These are phyloP conservation scores for Drosophila eugracilis DNA, from an alignment of 1,140 invertebrate genomes.

Conservation along the genomic window DNA sequence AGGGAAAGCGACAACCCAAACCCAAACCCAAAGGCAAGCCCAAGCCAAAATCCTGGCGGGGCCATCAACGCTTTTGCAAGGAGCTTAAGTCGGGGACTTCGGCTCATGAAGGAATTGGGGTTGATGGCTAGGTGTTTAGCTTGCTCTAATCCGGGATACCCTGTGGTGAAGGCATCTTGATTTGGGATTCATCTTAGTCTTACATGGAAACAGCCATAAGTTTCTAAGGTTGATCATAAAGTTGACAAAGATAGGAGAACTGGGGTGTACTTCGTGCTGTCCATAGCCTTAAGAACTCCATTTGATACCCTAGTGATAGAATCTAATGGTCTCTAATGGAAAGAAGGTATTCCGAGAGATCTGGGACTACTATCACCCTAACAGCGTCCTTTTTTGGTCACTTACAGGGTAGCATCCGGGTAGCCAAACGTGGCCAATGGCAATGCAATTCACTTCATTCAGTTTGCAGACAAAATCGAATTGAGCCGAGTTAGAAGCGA, in stretches of 20 bases:
- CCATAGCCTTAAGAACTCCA: no score
- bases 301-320: no score
- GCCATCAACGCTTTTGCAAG: constrained; percentile 32
- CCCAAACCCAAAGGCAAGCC: background rate
- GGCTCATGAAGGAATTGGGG: background rate
- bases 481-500: constrained; percentile 60
- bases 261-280: no score
- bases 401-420: constrained; percentile 26
- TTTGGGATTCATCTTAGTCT: no score
- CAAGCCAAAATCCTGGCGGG: constrained; percentile 6
- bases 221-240: no score
- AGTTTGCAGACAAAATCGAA: constrained; percentile 76
- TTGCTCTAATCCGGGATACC: background rate
- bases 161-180: background rate
- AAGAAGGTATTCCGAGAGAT: no score
- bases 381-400: no score
- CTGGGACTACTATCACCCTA: no score
- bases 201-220: no score
- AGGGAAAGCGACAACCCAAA: background rate
- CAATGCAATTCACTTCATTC: constrained; percentile 70
- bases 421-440: constrained; percentile 53
- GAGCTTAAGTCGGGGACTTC: constrained; percentile 10
- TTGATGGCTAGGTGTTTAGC: background rate
- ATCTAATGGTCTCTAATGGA: no score
- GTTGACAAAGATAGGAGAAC: no score